Evolutionary conservation across 2,797 vertebrate species (phyloP), one percentile per base, ranked within the genome.

Genomic region (Enteromius radiatus): DNA sequence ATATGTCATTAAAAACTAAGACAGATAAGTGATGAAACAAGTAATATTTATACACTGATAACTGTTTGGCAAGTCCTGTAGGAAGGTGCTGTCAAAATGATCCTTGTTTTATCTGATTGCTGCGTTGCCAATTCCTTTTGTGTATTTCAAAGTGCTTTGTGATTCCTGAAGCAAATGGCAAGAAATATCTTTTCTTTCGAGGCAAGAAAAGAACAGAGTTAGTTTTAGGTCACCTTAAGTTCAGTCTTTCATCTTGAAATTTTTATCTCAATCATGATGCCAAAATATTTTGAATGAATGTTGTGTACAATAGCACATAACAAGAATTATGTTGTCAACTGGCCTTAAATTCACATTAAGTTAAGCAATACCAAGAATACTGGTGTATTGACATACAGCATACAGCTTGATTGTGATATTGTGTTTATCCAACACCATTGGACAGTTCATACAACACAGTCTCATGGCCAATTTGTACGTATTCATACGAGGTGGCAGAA

Each of bases 71-170:
- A 73, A 73, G 70, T 52, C 28, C 21, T 23, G 63, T 47, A 5
- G 21, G 4, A 78, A 68, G 26, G 36, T 67, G 43, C 31, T 69
- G 36, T 76, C 28, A 67, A 26, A 71, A 52, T 80, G 3, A 67
- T 65, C 54, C 26, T 67, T 26, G 28, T 80, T 63, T 69, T 63
- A 76, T 80, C 33, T 36, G 69, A 74, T 56, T 15, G 28, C n/a
- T 43, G 36, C 33, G 31, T 52, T 12, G 23, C 21, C 81, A 80
- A 38, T 61, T 9, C 3, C 41, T 70, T 75, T 81, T 21, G 41
- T 45, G 1, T 49, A 56, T 28, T 76, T 45, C 5, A 77, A 47
- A 63, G 4, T 47, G 28, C 19, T n/a, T 4, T 64, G 17, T 11
- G 12, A 5, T n/a, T 47, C 26, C 17, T 45, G 10, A 64, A 63